Evolutionary conservation across 1,140 invertebrate genomes (phyloP), one percentile per base, ranked within the genome.

Genomic region (Papilio machaon): DNA sequence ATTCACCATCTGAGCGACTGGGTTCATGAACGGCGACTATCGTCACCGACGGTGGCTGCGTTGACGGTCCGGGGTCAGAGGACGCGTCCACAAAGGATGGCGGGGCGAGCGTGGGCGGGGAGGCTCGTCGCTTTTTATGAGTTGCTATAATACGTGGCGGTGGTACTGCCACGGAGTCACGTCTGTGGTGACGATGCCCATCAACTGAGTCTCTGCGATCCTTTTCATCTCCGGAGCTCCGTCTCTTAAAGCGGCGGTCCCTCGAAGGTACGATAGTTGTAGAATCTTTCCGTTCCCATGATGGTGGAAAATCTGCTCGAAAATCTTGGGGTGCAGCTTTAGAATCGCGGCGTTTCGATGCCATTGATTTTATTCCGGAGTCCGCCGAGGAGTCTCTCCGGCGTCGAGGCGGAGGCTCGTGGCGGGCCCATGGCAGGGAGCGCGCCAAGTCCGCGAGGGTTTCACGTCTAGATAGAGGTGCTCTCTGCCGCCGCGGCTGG

Each of bases 351-450:
- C 97, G 95, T 84, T 97, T 97, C 0, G 96, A 97, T 13, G 94
- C 93, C 91, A 96, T 96, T 82, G 97, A 97, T 84, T 97, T 97
- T 76, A 97, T 97, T n/a, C 97, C 97, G 0, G 97, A 97, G 90
- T 98, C 97, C 19, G 97, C 97, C 23, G 97, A 97, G 19, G 97
- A 98, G 85, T 98, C 97, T 60, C 97, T 95, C 0, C 97, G 95
- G 80, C 97, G 97, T 38, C 96, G 95, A 13, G 92, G 92, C 58
- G 95, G 94, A 17, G 96, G 92, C 78, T 96, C 94, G 88, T 95
- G 95, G 7, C 95, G 95, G 79, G 96, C 95, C 96, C 97, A 98
- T 0, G 97, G 97, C 19, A 98, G 95, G 88, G 95, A 97, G 91
- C 92, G 96, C 64, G 96, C 97, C 35, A 98, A 95, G 87, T 98